Evolutionary conservation across 2,888 invertebrate species (phyloP).

Genomic region (Pseudanteris insignis): DNA sequence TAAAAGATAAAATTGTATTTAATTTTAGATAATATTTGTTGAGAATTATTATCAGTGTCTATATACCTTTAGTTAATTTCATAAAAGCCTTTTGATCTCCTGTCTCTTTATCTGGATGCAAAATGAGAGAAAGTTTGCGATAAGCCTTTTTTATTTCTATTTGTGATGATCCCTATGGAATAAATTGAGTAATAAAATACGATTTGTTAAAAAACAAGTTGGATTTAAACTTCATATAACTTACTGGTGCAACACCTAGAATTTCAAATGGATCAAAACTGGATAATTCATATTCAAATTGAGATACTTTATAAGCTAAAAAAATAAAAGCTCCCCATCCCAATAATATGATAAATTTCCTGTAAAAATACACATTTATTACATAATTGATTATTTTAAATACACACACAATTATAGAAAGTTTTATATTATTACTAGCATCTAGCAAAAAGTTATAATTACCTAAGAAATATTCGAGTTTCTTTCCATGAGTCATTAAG

Average conservation of each 20-base stretch:
- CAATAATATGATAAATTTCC: slow-evolving; percentile 79
- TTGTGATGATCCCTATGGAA: slow-evolving; percentile 83
- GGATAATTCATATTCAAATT: slow-evolving; percentile 97
- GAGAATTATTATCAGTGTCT: background rate
- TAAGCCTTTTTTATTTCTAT: slow-evolving; percentile 95
- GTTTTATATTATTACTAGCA: background rate
- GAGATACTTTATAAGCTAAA: slow-evolving; percentile 90
- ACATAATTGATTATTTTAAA: too few relatives aligned
- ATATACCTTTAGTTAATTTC: slow-evolving; percentile 90
- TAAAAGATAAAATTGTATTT: background rate
- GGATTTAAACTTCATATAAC: too few relatives aligned
- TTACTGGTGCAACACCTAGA: slow-evolving; percentile 83
- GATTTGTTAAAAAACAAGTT: too few relatives aligned
- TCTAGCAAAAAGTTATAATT: slow-evolving; percentile 32
- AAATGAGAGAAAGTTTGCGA: slow-evolving; percentile 88
- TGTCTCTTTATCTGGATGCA: slow-evolving; percentile 98
- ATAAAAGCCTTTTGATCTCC: slow-evolving; percentile 98
- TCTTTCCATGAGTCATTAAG: slow-evolving; percentile 89
- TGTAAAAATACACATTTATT: too few relatives aligned
- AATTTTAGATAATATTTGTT: background rate
- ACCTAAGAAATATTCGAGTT: slow-evolving; percentile 79
- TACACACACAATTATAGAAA: too few relatives aligned
- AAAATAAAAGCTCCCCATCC: slow-evolving; percentile 86
- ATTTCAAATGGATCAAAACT: slow-evolving; percentile 99
- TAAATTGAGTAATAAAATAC: too few relatives aligned